These are phyloP conservation scores for Limnephilus rhombicus DNA, from an alignment of 2,888 invertebrate genomes.

Conservation along the genomic window DNA sequence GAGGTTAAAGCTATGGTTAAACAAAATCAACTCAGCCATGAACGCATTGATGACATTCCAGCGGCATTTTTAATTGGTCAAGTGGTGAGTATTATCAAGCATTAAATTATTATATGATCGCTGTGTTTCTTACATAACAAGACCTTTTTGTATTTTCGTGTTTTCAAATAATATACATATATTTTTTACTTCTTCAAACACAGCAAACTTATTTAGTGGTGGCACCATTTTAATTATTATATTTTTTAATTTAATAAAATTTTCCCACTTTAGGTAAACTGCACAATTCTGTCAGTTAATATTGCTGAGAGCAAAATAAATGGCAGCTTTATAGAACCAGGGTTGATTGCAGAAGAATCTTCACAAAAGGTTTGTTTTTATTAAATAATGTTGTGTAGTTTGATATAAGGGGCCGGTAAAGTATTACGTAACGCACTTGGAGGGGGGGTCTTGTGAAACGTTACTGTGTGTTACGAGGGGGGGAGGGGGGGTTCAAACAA, in stretches of 20 bases:
- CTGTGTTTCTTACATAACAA: not conserved
- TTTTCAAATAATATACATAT: slow-evolving; percentile 6
- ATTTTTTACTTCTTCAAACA: too few species aligned
- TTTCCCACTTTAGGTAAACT: slow-evolving; percentile 73
- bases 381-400: not conserved
- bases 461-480: too few species aligned
- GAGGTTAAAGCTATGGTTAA: slow-evolving; percentile 77
- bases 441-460: too few species aligned
- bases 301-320: slow-evolving; percentile 72
- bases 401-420: too few species aligned
- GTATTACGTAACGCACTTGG: too few species aligned
- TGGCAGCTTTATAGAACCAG: slow-evolving; percentile 71
- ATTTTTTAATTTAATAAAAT: slow-evolving; percentile 22
- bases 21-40: slow-evolving; percentile 69
- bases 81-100: slow-evolving; percentile 74
- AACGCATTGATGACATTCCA: slow-evolving; percentile 70
- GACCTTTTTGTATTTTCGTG: too few species aligned
- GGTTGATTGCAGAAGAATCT: slow-evolving; percentile 12
- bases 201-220: too few species aligned
- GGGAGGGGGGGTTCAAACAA: too few species aligned
- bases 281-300: slow-evolving; percentile 73
- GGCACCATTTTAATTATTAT: not conserved
- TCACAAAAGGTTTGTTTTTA: not conserved
- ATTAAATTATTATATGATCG: not conserved
- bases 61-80: slow-evolving; percentile 80